Conservation (phyloP, 2,797 vertebrate species). For the Lacerta bilineata region DNA sequence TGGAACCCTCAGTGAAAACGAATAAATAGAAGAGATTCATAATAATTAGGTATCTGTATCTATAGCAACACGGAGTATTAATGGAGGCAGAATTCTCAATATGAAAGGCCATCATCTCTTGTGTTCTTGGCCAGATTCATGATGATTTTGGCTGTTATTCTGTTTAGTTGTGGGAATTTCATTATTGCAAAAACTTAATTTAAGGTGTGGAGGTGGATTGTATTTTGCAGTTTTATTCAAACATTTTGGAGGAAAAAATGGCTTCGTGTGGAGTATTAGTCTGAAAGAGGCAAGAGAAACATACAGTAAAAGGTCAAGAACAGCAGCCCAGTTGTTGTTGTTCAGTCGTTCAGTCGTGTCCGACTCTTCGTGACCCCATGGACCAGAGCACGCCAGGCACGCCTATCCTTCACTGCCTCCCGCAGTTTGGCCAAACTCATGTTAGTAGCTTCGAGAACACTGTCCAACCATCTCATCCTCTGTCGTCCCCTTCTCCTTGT, state of each 20-base stretch:
- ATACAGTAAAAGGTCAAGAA: neutral
- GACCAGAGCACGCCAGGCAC: too few species aligned
- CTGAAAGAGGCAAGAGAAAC: conserved; percentile 2
- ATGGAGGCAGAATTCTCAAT: conserved; percentile 4
- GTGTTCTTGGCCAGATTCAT: conserved; percentile 5
- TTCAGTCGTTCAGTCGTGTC: too few species aligned
- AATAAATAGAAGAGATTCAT: neutral
- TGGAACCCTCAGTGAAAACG: conserved; percentile 31
- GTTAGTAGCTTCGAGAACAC: too few species aligned
- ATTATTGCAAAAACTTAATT: neutral
- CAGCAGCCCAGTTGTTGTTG: neutral
- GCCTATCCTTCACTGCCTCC: too few species aligned
- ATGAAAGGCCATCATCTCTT: conserved; percentile 37
- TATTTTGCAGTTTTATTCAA: neutral
- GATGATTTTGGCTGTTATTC: conserved; percentile 15
- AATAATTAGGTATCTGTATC: neutral
- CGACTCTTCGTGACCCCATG: too few species aligned
- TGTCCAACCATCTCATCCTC: too few species aligned
- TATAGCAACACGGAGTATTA: conserved; percentile 19
- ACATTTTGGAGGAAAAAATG: conserved; percentile 34
- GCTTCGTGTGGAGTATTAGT: neutral
- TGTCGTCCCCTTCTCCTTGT: too few species aligned
- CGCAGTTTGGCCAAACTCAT: too few species aligned
- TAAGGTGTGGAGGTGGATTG: neutral
- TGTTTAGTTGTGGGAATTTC: conserved; percentile 26